phyloP scores from a whole-genome alignment of 2,888 invertebrate species.

The Acutogordius australiensis region DNA sequence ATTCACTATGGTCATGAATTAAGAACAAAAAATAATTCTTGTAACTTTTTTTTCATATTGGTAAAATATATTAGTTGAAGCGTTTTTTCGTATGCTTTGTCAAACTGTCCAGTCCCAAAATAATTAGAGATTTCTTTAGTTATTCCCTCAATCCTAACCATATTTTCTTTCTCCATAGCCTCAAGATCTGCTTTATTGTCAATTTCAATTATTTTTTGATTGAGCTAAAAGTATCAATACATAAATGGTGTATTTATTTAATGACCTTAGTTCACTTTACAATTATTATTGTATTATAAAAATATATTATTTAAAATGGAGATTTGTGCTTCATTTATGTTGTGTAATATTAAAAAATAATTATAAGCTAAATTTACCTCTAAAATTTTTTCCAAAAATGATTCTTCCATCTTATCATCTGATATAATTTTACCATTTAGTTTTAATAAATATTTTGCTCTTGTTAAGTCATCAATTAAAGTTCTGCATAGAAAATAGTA shows the following conservation, averaged over 20 bases:
- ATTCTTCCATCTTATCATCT: conserved; percentile 3
- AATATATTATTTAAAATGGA: too few species aligned
- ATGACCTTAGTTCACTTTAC: too few species aligned
- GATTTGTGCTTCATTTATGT: too few species aligned
- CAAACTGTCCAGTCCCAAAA: background rate
- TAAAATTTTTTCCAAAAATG: conserved; percentile 1
- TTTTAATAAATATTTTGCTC: background rate
- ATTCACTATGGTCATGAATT: too few species aligned
- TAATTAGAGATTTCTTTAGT: background rate
- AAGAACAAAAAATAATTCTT: conserved; percentile 2
- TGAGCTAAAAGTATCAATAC: too few species aligned
- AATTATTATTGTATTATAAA: too few species aligned
- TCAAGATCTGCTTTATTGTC: background rate
- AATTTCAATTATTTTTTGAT: conserved; percentile 2
- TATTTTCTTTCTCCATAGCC: background rate
- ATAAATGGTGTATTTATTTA: too few species aligned
- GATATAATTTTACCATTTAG: background rate
- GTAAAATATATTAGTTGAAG: background rate
- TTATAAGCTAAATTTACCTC: background rate
- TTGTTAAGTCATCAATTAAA: too few species aligned
- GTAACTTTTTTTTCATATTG: background rate
- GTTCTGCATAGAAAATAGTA: too few species aligned
- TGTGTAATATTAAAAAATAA: background rate
- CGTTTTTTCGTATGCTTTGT: background rate
- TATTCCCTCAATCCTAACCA: background rate